phyloP scores from a whole-genome alignment of 2,113 vertebrate genomes.

The Kobus ellipsiprymnus region DNA sequence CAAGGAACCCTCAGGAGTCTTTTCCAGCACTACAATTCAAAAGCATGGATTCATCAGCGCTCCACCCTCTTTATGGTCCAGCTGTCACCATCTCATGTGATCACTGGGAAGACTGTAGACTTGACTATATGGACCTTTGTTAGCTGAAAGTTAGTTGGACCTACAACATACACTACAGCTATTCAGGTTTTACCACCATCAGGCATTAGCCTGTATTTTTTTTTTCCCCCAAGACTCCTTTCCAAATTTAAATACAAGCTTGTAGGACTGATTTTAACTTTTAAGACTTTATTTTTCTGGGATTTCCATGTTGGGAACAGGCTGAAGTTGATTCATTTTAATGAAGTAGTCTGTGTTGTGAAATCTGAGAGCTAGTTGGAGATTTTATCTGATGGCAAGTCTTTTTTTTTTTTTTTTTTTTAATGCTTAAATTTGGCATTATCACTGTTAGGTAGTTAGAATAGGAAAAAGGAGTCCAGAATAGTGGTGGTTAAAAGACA shows the following conservation, averaged over 20 bases:
- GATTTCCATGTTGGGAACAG: neutral
- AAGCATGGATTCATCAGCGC: fast-evolving
- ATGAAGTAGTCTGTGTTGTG: neutral
- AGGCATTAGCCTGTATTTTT: neutral
- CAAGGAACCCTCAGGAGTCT: neutral
- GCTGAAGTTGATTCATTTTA: neutral
- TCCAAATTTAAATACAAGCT: neutral
- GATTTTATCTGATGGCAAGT: neutral
- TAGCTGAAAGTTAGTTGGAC: neutral
- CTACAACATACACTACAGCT: neutral
- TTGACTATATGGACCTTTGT: neutral
- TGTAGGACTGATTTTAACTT: neutral
- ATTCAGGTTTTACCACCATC: neutral
- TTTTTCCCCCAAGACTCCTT: neutral
- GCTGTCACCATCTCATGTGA: neutral
- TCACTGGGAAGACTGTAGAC: neutral
- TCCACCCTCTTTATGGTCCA: neutral
- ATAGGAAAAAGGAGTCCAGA: neutral
- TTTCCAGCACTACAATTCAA: neutral
- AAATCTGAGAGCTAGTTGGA: neutral
- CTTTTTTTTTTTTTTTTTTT: neutral
- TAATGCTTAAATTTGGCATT: neutral
- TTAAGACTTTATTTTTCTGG: neutral
- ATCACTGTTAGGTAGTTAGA: neutral
- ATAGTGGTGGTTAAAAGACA: neutral